phyloP scores from a whole-genome alignment of 2,888 invertebrate genomes.

The Pandemis heparana region DNA sequence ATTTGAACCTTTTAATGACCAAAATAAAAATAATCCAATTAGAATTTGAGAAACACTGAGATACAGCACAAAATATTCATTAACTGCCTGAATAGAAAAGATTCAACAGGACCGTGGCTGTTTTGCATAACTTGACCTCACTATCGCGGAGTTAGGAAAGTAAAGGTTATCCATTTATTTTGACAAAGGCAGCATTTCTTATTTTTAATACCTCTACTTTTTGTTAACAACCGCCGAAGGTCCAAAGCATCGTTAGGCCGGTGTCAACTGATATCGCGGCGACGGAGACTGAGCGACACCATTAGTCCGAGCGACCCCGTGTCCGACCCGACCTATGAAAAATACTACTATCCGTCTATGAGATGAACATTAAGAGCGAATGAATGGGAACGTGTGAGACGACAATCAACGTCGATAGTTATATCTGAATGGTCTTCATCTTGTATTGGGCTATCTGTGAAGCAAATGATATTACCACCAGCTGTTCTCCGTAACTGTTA shows the following conservation, averaged over 20 bases:
- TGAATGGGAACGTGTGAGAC: not conserved
- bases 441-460: no score
- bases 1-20: no score
- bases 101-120: no score
- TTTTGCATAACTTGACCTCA: no score
- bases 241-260: slow-evolving; percentile 21
- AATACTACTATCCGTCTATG: slow-evolving; percentile 28
- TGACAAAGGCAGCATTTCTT: not conserved
- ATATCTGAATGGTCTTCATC: not conserved
- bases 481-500: no score
- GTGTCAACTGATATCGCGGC: slow-evolving; percentile 28
- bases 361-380: slow-evolving; percentile 5
- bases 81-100: no score
- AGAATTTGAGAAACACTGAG: no score
- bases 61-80: no score
- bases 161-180: no score
- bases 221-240: not conserved
- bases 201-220: not conserved
- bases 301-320: slow-evolving; percentile 30
- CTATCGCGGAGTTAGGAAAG: no score
- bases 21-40: no score
- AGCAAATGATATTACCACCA: no score
- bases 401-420: not conserved
- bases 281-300: slow-evolving; percentile 31
- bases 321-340: slow-evolving; percentile 22